Base-by-base conservation (phyloP, 2,113 vertebrate genomes). In the Lamprotornis superbus region DNA sequence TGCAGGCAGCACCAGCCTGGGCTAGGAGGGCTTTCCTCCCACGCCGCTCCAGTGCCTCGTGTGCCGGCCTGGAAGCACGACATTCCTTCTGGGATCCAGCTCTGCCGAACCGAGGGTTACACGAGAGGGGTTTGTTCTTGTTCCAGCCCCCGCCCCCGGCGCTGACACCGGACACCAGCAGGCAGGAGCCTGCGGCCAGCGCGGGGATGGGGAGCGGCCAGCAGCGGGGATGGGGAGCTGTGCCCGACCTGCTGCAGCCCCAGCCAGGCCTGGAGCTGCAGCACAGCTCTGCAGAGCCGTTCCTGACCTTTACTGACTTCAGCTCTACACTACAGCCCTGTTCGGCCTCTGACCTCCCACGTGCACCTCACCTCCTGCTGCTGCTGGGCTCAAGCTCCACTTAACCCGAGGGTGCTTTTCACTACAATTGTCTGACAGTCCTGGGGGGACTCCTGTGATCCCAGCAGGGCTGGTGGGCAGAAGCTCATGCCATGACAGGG, bases 11-110 rank as follows among this genome's bases (percentile, higher is more conserved):
- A 2, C 69, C 86, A 24, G 90, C 68, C 67, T 17, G 94, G 91
- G 86, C 85, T 61, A 56, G 85, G 94, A 92, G 37, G 75, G 87
- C 23, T 96, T 94, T 52, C 44, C 33, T 65, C 87, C 77, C 77
- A 46, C 71, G 11, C 90, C 18, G 28, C 77, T 80, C 64, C 71
- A 18, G 75, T 5, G 88, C 86, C 78, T 19, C 10, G 46, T 11
- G 55, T 75, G 68, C 64, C 57, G 70, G 57, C 37, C 52, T 46
- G 15, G 25, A 5, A 52, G n/a, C 59, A 21, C 8, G 0, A 22
- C 90, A 4, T 83, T 77, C 75, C 91, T 44, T 19, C 80, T 44
- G 83, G 85, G 88, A 85, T 55, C 37, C 49, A 28, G 53, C 16
- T 1, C 78, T 1, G 27, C 88, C 23, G 27, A 47, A n/a, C 61